phyloP scores from a whole-genome alignment of 35 echinoderm and acorn worm species.

The Hemicentrotus pulcherrimus region DNA sequence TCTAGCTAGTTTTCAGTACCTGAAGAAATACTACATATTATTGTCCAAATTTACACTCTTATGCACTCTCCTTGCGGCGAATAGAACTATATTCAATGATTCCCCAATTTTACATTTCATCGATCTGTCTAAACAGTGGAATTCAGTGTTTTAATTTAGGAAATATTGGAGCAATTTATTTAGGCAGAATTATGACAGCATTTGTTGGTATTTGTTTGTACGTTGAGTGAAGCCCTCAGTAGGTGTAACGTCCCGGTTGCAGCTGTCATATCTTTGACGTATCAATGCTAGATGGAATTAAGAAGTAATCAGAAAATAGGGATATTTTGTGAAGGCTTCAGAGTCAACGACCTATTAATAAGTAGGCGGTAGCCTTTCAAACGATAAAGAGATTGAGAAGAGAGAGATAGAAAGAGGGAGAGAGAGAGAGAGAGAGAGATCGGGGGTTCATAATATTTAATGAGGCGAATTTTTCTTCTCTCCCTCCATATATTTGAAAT shows the following conservation, averaged over 20 bases:
- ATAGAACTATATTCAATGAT: too few species aligned
- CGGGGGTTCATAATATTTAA: background rate
- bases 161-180: background rate
- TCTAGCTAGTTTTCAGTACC: too few species aligned
- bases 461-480: background rate
- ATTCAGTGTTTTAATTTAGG: too few species aligned
- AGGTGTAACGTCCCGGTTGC: background rate
- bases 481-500: background rate
- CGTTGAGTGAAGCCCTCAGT: background rate
- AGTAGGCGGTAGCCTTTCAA: background rate
- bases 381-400: background rate
- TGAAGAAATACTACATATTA: too few species aligned
- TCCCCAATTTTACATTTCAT: too few species aligned
- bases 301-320: slow-evolving; percentile 23
- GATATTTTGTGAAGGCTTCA: background rate
- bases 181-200: background rate
- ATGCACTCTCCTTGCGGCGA: too few species aligned
- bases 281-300: slow-evolving; percentile 22
- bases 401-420: background rate
- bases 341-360: slow-evolving; percentile 22
- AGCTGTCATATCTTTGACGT: slow-evolving; percentile 2
- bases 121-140: too few species aligned
- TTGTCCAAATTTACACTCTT: too few species aligned
- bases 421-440: slow-evolving; percentile 23
- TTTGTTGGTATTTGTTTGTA: background rate